Conservation (phyloP, 2,113 vertebrate genomes). For the Cebidichthys violaceus region DNA sequence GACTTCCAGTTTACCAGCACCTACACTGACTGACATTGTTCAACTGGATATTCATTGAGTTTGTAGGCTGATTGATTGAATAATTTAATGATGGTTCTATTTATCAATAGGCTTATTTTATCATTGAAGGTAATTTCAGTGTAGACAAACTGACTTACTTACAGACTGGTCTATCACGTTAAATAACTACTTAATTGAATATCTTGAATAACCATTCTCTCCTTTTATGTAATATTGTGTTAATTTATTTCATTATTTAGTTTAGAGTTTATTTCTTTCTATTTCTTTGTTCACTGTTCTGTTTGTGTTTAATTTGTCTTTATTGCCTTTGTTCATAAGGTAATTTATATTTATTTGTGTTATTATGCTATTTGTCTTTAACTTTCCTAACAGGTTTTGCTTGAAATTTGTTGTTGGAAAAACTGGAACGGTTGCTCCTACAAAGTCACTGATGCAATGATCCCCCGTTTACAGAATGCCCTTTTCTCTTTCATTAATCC, state of each 20-base stretch:
- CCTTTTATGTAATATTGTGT: background rate
- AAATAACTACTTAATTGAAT: background rate
- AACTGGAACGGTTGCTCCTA: background rate
- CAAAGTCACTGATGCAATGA: background rate
- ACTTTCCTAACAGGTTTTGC: background rate
- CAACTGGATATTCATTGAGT: background rate
- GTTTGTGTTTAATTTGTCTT: background rate
- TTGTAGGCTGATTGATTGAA: background rate
- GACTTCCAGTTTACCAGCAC: background rate
- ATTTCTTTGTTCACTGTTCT: conserved; percentile 7
- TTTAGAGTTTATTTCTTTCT: background rate
- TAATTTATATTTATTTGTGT: background rate
- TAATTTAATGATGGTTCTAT: conserved; percentile 14
- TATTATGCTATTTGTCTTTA: conserved; percentile 1
- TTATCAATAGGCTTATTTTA: conserved; percentile 15
- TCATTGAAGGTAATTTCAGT: background rate
- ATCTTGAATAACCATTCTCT: conserved; percentile 5
- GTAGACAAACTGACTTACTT: background rate
- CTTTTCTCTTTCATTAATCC: background rate
- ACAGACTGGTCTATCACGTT: background rate
- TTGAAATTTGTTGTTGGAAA: background rate
- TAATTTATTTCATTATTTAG: background rate
- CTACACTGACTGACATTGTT: background rate
- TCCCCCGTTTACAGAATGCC: background rate
- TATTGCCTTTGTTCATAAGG: background rate